Percentiles rank a stretch among this genome's conserved stretches.
These are phyloP conservation scores for Drosophila antonietae DNA, from an alignment of 2,888 invertebrate genomes.

Conservation along the genomic window DNA sequence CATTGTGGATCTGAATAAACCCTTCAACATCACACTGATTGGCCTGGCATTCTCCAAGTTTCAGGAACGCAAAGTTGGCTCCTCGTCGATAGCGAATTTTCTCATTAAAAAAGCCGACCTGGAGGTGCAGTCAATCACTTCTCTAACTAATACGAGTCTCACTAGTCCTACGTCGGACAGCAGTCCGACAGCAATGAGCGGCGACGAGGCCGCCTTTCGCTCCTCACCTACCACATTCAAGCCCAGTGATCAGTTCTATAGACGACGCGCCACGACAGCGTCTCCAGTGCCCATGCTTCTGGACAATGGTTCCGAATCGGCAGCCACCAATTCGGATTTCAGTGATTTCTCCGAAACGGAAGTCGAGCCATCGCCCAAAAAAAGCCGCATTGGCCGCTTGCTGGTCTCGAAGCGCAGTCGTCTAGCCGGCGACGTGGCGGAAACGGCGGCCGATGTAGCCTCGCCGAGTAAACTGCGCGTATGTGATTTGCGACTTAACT, in stretches of 20 bases:
- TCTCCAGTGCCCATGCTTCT: slow-evolving; percentile 83
- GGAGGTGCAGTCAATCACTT: slow-evolving; percentile 91
- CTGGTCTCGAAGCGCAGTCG: slow-evolving; percentile 85
- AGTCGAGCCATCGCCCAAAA: slow-evolving; percentile 91
- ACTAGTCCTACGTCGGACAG: slow-evolving; percentile 59
- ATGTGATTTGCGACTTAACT: slow-evolving; percentile 88
- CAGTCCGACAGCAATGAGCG: slow-evolving; percentile 45
- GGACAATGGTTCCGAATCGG: slow-evolving; percentile 82
- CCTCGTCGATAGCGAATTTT: slow-evolving; percentile 90
- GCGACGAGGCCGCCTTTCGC: slow-evolving; percentile 80
- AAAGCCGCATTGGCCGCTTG: slow-evolving; percentile 85
- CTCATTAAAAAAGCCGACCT: slow-evolving; percentile 89
- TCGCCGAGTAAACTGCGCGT: slow-evolving; percentile 90
- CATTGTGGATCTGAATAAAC: slow-evolving; percentile 89
- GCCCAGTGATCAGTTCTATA: slow-evolving; percentile 83
- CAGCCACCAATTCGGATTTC: slow-evolving; percentile 83
- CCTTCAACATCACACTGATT: slow-evolving; percentile 91
- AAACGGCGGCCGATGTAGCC: slow-evolving; percentile 86
- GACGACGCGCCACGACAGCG: slow-evolving; percentile 81
- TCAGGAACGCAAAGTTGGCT: slow-evolving; percentile 88
- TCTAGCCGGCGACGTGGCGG: slow-evolving; percentile 80
- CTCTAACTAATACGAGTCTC: slow-evolving; percentile 85
- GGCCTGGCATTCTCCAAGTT: slow-evolving; percentile 94
- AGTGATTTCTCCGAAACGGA: slow-evolving; percentile 89
- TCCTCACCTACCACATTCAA: slow-evolving; percentile 83